Percentiles rank a stretch among this genome's conserved stretches.
Conservation (phyloP, 2,888 invertebrate genomes). For the Agrilus cyanescens region DNA sequence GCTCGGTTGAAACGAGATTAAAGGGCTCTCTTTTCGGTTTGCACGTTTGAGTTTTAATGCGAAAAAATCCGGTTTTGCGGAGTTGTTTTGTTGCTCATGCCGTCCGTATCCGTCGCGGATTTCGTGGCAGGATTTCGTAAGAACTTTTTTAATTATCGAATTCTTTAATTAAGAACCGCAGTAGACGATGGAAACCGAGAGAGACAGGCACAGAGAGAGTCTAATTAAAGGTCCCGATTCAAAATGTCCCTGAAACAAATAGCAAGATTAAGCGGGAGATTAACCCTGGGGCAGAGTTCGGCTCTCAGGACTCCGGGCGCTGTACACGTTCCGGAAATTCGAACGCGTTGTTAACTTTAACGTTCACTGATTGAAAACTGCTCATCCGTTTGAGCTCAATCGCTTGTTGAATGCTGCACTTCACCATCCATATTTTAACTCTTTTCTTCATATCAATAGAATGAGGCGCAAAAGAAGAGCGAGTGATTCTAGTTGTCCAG, state of each 20-base stretch:
- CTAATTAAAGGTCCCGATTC: constrained; percentile 16
- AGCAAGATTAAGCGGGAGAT: constrained; percentile 8
- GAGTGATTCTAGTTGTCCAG: too few relatives aligned
- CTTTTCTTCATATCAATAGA: too few relatives aligned
- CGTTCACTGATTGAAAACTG: constrained; percentile 10
- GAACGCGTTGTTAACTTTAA: constrained; percentile 8
- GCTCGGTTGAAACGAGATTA: constrained; percentile 10
- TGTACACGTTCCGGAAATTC: constrained; percentile 1
- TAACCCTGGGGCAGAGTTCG: constrained; percentile 6
- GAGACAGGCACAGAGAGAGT: neutral
- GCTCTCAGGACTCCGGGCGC: too few relatives aligned
- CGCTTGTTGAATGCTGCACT: too few relatives aligned
- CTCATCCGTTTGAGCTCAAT: too few relatives aligned
- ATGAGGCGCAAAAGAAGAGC: too few relatives aligned
- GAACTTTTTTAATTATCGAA: constrained; percentile 15
- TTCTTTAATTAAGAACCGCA: constrained; percentile 14
- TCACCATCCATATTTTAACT: too few relatives aligned
- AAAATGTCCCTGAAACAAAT: constrained; percentile 12
- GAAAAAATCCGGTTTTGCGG: neutral
- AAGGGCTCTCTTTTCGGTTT: constrained; percentile 10
- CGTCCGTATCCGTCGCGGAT: too few relatives aligned
- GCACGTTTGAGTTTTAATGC: constrained; percentile 10
- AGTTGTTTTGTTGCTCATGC: too few relatives aligned
- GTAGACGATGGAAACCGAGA: neutral
- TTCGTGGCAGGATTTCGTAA: constrained; percentile 3